Percentiles rank a stretch among this genome's conserved stretches.
phyloP scores from a whole-genome alignment of 2,113 vertebrate species.

The Zapus hudsonius region DNA sequence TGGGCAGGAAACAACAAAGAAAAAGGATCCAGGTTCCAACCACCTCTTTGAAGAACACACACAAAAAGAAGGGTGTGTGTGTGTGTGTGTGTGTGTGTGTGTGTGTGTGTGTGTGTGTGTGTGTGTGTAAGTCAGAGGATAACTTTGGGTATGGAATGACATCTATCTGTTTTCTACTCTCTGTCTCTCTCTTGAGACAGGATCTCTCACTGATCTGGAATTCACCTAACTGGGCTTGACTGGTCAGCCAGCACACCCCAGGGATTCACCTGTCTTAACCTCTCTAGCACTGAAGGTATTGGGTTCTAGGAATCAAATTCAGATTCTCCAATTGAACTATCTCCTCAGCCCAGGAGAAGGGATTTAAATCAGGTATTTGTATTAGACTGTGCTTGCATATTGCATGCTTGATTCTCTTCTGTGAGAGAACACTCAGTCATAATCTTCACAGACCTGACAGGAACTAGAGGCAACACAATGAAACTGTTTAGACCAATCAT shows the following conservation, averaged over 20 bases:
- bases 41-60: too few relatives aligned
- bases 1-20: neutral
- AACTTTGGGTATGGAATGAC: too few relatives aligned
- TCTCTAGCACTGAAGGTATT: neutral
- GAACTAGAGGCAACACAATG: neutral
- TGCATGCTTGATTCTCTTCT: constrained; percentile 8
- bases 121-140: too few relatives aligned
- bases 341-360: too few relatives aligned
- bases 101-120: too few relatives aligned
- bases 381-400: neutral
- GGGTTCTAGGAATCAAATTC: too few relatives aligned
- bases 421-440: neutral
- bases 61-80: too few relatives aligned
- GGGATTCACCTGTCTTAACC: neutral
- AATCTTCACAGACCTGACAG: neutral
- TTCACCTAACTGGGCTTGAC: too few relatives aligned
- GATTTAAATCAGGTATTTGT: constrained; percentile 19
- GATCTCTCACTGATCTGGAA: too few relatives aligned
- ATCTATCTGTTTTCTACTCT: neutral
- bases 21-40: too few relatives aligned
- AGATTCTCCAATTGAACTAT: too few relatives aligned
- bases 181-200: neutral
- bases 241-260: neutral
- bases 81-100: too few relatives aligned
- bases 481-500: neutral